Base-by-base conservation (phyloP, 2,888 invertebrate genomes). In the Agrilus cyanescens region DNA sequence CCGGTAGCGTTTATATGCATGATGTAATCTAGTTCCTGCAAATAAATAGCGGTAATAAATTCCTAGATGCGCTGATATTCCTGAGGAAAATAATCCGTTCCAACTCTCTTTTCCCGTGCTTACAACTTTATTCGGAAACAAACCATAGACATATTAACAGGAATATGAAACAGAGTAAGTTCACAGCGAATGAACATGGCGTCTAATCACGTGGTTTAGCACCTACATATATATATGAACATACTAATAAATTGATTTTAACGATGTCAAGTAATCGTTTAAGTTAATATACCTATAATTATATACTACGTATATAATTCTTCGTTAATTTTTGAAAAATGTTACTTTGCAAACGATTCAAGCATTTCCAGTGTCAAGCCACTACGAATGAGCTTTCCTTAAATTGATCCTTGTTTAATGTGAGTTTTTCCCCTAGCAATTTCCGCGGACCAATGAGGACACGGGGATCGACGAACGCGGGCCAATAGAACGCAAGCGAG, bases 31-130 rank as follows among this genome's bases (percentile, higher is more conserved):
- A 62, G 65, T 64, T 58, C 60, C 60, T 61, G 62, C 25, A 65
- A 67, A 67, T 8, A 84, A 82, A 59, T 86, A 86, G 61, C 63
- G 80, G 58, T 80, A 84, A 58, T 84, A 80, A 36, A 85, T 88
- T 34, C 82, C 81, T 1, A 85, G 54, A 53, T 52, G 53, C 48
- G 52, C 55, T 53, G 47, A 49, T 46, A 50, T 50, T 45, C 40
- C 40, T 34, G 48, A 50, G 46, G 43, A 47, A 15, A 32, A 41
- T 37, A 43, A 29, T 33, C 7, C 41, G 38, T 38, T 47, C 49
- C 15, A 13, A 12, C 14, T 45, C 35, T 36, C 44, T 55, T 54
- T 48, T 44, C 49, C 14, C 35, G 20, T 14, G 12, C 37, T 12
- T 34, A 32, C 16, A 18, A 12, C 15, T 25, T n/a, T n/a, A n/a